Base-by-base conservation (phyloP, 2,888 invertebrate species). In the Agrypnus murinus region DNA sequence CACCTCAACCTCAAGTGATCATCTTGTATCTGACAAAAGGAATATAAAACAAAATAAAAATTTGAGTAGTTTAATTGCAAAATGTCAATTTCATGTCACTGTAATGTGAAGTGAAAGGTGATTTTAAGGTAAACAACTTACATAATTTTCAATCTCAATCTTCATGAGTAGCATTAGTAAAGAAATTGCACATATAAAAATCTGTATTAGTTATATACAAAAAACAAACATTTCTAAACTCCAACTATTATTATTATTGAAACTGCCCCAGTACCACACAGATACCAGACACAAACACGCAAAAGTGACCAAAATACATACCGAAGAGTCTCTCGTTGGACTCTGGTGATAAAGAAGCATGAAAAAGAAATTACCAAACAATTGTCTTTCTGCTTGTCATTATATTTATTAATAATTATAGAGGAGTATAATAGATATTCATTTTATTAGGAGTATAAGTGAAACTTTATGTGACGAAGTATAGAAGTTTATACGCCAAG, bases 261-360 rank as follows among this genome's bases (percentile, higher is more conserved):
- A 36, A 15, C 50, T 59, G 40, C 43, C 32, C 15, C 57, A 19
- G 25, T 58, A 64, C 60, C 66, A 67, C 25, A 65, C 48, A 25
- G n/a, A 71, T 32, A 71, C 43, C 57, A 48, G 45, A 38, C 36
- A 71, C 48, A 66, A 46, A 48, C 38, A 71, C 43, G 63, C 48
- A 34, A 70, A 60, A 55, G 45, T 46, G 62, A 64, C 65, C 43
- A 65, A 62, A 65, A 75, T 82, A 87, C 87, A 81, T 87, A 87
- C 87, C 87, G 87, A 85, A 81, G 87, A 87, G 78, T 86, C 86
- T 79, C 85, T 84, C 77, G 86, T 82, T 65, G 86, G 86, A 80
- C 86, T 85, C 84, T 84, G 82, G 75, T 78, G 79, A 78, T n/a
- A n/a, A 80, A 84, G 80, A 80, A 82, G 85, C 86, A 86, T 86